Evolutionary conservation across 2,113 vertebrate species (phyloP).

Genomic region (Lophius piscatorius): DNA sequence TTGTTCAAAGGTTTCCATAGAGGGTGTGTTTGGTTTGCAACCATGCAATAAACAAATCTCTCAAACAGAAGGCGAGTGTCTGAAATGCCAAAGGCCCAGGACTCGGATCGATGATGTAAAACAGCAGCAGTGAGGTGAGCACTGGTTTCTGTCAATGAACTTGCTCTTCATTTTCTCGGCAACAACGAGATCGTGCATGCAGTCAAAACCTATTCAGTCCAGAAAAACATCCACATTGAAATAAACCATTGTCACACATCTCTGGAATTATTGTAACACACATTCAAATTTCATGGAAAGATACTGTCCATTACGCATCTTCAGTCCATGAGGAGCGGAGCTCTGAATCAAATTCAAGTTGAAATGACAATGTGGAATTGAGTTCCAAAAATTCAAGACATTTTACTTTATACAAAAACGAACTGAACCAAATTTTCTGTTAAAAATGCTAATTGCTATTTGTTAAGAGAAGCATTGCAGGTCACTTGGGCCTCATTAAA

Average conservation of each 20-base stretch:
- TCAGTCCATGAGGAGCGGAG: constrained; percentile 14
- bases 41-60: constrained; percentile 6
- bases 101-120: constrained; percentile 33
- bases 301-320: constrained; percentile 14
- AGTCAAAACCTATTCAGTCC: constrained; percentile 7
- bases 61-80: constrained; percentile 3
- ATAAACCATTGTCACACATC: constrained; percentile 22
- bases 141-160: constrained; percentile 52
- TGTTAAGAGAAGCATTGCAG: no score
- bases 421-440: no score
- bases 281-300: constrained; percentile 20
- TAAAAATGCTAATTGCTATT: no score
- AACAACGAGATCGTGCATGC: constrained; percentile 24
- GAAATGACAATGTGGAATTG: constrained; percentile 24
- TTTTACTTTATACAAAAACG: not conserved
- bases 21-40: constrained; percentile 32
- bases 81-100: constrained; percentile 19
- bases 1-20: not conserved
- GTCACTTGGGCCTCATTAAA: no score
- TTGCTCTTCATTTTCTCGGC: constrained; percentile 15
- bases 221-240: constrained; percentile 35
- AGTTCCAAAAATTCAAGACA: constrained; percentile 10
- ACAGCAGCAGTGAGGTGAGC: constrained; percentile 20
- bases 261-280: constrained; percentile 26
- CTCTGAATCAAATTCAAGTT: constrained; percentile 24